These are phyloP conservation scores for Drosophila mayri DNA, from an alignment of 1,140 invertebrate species.

Conservation along the genomic window DNA sequence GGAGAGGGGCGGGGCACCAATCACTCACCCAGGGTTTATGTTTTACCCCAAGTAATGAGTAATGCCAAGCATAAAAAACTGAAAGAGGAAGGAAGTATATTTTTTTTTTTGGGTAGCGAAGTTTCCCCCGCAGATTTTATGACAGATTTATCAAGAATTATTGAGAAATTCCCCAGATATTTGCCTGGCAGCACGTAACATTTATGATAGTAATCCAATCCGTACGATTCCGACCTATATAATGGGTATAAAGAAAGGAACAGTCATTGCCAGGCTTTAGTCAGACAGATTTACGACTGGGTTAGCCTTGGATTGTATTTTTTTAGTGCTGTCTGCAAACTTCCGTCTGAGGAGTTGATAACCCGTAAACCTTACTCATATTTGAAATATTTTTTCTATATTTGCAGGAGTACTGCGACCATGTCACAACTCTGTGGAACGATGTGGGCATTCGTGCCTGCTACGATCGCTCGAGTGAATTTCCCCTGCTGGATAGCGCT, in stretches of 20 bases:
- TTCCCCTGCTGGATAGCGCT: constrained; percentile 92
- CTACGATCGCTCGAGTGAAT: constrained; percentile 91
- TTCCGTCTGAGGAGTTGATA: neutral
- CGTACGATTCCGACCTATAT: constrained; percentile 7
- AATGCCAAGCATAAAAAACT: constrained; percentile 18
- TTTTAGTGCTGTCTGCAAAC: neutral
- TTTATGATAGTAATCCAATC: constrained; percentile 16
- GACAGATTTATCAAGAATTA: constrained; percentile 4
- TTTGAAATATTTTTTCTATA: constrained; percentile 9
- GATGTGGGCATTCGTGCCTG: constrained; percentile 90
- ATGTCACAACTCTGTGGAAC: constrained; percentile 87
- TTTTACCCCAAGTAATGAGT: constrained; percentile 36
- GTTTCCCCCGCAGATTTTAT: constrained; percentile 12
- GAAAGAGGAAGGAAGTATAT: neutral
- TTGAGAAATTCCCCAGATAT: neutral
- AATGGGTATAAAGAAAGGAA: neutral
- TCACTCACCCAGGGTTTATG: constrained; percentile 42
- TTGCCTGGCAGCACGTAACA: constrained; percentile 1
- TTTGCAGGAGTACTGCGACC: constrained; percentile 89
- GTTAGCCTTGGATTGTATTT: constrained; percentile 8
- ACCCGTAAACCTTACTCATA: constrained; percentile 1
- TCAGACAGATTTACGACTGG: constrained; percentile 7
- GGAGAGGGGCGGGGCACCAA: constrained; percentile 12
- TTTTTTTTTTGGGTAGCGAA: constrained; percentile 6
- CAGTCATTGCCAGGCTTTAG: neutral